A percentile compares a stretch with the other conserved stretches of the same genome.
These are phyloP conservation scores for Alcis repandata DNA, from an alignment of 2,888 invertebrate species.

Conservation along the genomic window DNA sequence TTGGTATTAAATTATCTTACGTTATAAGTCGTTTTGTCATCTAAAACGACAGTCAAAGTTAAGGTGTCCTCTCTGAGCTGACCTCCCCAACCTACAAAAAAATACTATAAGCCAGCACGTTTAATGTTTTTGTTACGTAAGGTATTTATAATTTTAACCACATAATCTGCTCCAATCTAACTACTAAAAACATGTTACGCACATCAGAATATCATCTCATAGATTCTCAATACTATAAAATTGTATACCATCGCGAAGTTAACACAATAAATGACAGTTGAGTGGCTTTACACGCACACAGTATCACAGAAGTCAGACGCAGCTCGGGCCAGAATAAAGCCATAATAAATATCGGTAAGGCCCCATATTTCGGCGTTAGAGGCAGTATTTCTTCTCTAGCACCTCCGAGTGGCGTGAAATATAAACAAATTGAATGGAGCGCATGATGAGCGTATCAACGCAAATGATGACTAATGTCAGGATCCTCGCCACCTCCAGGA, in stretches of 20 bases:
- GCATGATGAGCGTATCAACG: slow-evolving; percentile 76
- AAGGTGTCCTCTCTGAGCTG: too few species aligned
- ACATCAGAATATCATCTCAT: slow-evolving; percentile 7
- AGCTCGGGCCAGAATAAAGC: slow-evolving; percentile 68
- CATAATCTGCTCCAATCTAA: too few species aligned
- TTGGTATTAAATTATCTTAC: too few species aligned
- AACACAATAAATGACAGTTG: slow-evolving; percentile 59
- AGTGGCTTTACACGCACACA: slow-evolving; percentile 59
- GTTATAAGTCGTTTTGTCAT: too few species aligned
- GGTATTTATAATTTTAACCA: too few species aligned
- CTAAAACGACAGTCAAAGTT: too few species aligned
- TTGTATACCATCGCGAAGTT: slow-evolving; percentile 47
- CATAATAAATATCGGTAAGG: slow-evolving; percentile 80
- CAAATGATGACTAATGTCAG: slow-evolving; percentile 83
- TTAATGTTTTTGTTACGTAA: too few species aligned
- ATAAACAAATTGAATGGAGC: slow-evolving; percentile 85
- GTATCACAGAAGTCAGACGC: slow-evolving; percentile 69
- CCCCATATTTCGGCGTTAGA: slow-evolving; percentile 82
- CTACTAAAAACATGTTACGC: too few species aligned
- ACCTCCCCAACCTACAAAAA: too few species aligned
- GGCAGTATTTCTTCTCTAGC: slow-evolving; percentile 74
- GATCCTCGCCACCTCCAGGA: slow-evolving; percentile 37
- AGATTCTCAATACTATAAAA: slow-evolving; percentile 30
- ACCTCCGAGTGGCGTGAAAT: slow-evolving; percentile 83
- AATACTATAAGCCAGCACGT: too few species aligned